Evolutionary conservation across 1,140 invertebrate genomes (phyloP).

Genomic region (Piezodorus guildinii): DNA sequence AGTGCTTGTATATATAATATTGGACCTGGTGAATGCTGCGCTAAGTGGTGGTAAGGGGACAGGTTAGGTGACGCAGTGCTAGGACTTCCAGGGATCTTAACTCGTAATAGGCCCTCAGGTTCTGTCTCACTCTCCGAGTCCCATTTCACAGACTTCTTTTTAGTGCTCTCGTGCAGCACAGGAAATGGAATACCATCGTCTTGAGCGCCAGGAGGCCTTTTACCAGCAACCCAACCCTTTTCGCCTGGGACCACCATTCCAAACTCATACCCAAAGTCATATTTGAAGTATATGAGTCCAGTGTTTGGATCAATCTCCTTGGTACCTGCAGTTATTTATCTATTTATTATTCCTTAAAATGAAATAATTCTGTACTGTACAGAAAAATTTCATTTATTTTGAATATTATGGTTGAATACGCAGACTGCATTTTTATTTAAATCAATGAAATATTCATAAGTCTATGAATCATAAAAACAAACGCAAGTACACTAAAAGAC

Average conservation of each 20-base stretch:
- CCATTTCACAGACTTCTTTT: slow-evolving; percentile 44
- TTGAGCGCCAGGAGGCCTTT: slow-evolving; percentile 33
- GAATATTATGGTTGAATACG: too few species aligned
- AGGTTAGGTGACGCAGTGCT: slow-evolving; percentile 42
- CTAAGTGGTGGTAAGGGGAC: slow-evolving; percentile 12
- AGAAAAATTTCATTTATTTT: too few species aligned
- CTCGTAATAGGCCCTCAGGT: slow-evolving; percentile 43
- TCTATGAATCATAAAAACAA: too few species aligned
- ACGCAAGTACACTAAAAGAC: too few species aligned
- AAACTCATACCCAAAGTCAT: slow-evolving; percentile 72
- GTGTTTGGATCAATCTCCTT: slow-evolving; percentile 65
- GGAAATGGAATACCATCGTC: slow-evolving; percentile 46
- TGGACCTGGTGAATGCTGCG: slow-evolving; percentile 16
- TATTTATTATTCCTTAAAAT: too few species aligned
- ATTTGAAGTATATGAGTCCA: slow-evolving; percentile 69
- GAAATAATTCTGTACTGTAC: too few species aligned
- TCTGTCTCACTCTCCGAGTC: slow-evolving; percentile 51
- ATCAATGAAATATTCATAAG: too few species aligned
- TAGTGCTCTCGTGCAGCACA: slow-evolving; percentile 42
- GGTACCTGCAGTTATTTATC: slow-evolving; percentile 42
- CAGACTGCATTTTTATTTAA: too few species aligned
- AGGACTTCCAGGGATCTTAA: slow-evolving; percentile 38
- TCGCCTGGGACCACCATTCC: slow-evolving; percentile 59
- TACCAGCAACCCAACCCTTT: slow-evolving; percentile 30
- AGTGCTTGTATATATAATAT: too few species aligned